A percentile compares a stretch with the other conserved stretches of the same genome.
Conservation (phyloP, 2,113 vertebrate species). For the Anoplopoma fimbria region DNA sequence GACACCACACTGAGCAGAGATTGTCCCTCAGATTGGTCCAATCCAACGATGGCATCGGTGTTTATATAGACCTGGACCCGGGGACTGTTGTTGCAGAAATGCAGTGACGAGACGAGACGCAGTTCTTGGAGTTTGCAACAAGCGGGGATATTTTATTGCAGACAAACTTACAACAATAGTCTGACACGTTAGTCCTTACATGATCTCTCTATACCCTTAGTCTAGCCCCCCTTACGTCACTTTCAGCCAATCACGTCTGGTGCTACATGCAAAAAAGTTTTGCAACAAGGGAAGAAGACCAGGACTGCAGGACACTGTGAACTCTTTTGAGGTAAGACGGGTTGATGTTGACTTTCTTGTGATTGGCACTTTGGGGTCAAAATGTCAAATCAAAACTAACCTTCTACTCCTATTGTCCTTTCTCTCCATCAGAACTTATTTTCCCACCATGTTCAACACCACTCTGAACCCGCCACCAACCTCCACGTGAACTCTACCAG, state of each 20-base stretch:
- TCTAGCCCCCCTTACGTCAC: too few species aligned
- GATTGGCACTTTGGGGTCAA: neutral
- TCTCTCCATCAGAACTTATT: neutral
- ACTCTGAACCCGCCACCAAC: neutral
- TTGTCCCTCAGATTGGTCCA: slow-evolving; percentile 14
- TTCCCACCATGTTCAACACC: slow-evolving; percentile 55
- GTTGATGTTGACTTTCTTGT: too few species aligned
- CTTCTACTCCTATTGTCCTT: neutral
- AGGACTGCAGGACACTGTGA: neutral
- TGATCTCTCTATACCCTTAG: too few species aligned
- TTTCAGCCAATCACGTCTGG: too few species aligned
- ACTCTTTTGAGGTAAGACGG: slow-evolving; percentile 17
- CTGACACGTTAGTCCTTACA: too few species aligned
- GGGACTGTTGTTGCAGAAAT: too few species aligned
- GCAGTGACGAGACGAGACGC: too few species aligned
- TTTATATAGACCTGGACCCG: slow-evolving; percentile 13
- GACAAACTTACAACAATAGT: too few species aligned
- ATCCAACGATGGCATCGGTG: neutral
- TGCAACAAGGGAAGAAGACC: neutral
- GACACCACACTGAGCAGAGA: neutral
- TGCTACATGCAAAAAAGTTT: slow-evolving; percentile 2
- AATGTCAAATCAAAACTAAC: neutral
- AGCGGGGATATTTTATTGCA: too few species aligned
- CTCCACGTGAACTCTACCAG: slow-evolving; percentile 43
- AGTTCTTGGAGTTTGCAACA: too few species aligned